phyloP scores from a whole-genome alignment of 2,797 vertebrate genomes.

The Valencia hispanica region DNA sequence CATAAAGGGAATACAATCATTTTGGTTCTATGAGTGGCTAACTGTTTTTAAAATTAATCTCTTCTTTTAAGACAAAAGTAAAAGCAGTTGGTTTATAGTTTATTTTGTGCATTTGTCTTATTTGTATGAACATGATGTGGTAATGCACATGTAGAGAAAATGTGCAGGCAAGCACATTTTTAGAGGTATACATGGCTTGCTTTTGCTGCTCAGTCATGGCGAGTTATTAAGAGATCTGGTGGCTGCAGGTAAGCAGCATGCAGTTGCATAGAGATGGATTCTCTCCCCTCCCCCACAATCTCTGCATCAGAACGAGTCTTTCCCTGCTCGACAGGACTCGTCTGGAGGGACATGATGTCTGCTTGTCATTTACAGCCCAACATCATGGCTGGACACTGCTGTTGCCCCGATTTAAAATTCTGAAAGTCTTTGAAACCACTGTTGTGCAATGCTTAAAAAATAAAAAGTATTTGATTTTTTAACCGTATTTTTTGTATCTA shows the following conservation, averaged over 20 bases:
- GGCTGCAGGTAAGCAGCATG: slow-evolving; percentile 64
- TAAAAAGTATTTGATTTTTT: not conserved
- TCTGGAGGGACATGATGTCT: slow-evolving; percentile 65
- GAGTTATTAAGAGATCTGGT: slow-evolving; percentile 51
- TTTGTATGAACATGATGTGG: not conserved
- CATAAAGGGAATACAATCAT: not conserved
- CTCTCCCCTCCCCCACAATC: slow-evolving; percentile 61
- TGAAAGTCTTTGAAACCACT: slow-evolving; percentile 11
- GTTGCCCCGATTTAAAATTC: slow-evolving; percentile 29
- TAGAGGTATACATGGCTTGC: slow-evolving; percentile 11
- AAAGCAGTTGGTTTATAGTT: not conserved
- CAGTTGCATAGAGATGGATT: slow-evolving; percentile 47
- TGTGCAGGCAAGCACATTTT: not conserved
- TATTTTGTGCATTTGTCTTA: not conserved
- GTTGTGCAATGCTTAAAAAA: not conserved
- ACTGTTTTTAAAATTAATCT: not conserved
- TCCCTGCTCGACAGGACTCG: slow-evolving; percentile 52
- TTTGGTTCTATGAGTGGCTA: not conserved
- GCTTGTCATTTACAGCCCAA: slow-evolving; percentile 65
- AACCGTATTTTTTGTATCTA: not conserved
- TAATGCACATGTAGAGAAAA: slow-evolving; percentile 5
- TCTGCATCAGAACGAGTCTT: slow-evolving; percentile 48
- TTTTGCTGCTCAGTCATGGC: slow-evolving; percentile 36
- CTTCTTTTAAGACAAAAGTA: not conserved
- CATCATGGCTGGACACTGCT: slow-evolving; percentile 50